phyloP scores from a whole-genome alignment of 1,140 invertebrate genomes.

The Carcinoscorpius rotundicauda region DNA sequence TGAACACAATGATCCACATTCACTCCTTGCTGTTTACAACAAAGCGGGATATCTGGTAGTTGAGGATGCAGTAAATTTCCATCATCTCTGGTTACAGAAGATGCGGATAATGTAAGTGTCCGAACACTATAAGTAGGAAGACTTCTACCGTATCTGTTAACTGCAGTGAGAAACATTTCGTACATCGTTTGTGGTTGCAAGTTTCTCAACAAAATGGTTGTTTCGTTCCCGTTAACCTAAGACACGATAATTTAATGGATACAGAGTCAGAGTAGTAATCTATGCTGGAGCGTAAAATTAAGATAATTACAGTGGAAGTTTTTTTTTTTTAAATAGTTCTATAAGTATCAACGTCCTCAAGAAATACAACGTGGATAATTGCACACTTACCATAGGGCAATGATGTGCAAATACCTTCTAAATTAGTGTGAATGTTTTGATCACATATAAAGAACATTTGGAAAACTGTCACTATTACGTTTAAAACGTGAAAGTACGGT shows the following conservation, averaged over 20 bases:
- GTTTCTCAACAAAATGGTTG: conserved; percentile 42
- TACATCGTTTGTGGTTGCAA: conserved; percentile 64
- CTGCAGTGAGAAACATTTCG: conserved; percentile 54
- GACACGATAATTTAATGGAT: background rate
- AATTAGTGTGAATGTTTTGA: too few species aligned
- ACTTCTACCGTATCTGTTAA: conserved; percentile 57
- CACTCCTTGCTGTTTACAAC: conserved; percentile 56
- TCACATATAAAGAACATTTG: too few species aligned
- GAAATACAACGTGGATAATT: too few species aligned
- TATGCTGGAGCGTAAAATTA: too few species aligned
- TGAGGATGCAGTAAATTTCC: conserved; percentile 39
- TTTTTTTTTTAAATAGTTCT: too few species aligned
- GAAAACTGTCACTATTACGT: too few species aligned
- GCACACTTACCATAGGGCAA: too few species aligned
- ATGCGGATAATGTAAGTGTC: conserved; percentile 48
- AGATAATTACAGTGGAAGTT: too few species aligned
- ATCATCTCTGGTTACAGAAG: conserved; percentile 35
- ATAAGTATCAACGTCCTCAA: too few species aligned
- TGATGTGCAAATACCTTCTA: too few species aligned
- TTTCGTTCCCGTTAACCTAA: conserved; percentile 31
- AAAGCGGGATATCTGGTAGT: conserved; percentile 55
- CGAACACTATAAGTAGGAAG: conserved; percentile 55
- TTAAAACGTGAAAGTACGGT: too few species aligned
- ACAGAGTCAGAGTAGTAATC: too few species aligned
- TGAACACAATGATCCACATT: conserved; percentile 55